Evolutionary conservation across 53 echinoderm and acorn worm species (phyloP).

Genomic region (Zoroaster sp.): DNA sequence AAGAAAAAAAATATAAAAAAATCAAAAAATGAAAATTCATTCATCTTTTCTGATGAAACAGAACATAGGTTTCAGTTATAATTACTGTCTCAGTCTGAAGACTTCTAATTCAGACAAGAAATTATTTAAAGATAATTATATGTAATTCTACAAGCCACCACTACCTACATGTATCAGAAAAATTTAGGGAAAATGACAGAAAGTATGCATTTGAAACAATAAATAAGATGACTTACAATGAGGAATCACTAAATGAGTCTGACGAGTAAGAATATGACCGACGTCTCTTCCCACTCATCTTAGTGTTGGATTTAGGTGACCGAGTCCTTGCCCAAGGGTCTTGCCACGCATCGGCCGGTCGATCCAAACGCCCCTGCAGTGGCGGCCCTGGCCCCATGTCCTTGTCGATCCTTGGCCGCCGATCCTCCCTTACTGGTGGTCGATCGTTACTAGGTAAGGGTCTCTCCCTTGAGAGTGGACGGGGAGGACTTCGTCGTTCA

Average conservation of each 20-base stretch:
- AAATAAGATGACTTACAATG: conserved; percentile 60
- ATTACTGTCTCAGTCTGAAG: too few relatives aligned
- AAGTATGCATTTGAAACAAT: too few relatives aligned
- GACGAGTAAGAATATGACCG: conserved; percentile 85
- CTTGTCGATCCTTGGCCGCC: conserved; percentile 55
- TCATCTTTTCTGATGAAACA: too few relatives aligned
- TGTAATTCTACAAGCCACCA: too few relatives aligned
- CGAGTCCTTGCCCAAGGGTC: conserved; percentile 94
- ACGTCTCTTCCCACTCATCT: conserved; percentile 45
- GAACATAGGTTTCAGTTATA: too few relatives aligned
- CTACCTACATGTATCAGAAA: too few relatives aligned
- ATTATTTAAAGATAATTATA: too few relatives aligned
- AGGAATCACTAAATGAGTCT: conserved; percentile 76
- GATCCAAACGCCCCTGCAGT: background rate
- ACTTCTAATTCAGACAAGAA: too few relatives aligned
- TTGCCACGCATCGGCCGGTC: conserved; percentile 89
- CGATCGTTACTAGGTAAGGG: conserved; percentile 55
- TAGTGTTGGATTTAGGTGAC: conserved; percentile 64
- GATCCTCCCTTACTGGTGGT: conserved; percentile 35
- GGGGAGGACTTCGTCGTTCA: background rate
- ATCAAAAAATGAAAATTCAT: too few relatives aligned
- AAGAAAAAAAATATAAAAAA: background rate
- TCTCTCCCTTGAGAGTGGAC: conserved; percentile 24
- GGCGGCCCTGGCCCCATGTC: conserved; percentile 28
- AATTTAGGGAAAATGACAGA: too few relatives aligned